Percentiles rank a stretch among this genome's conserved stretches.
Conservation (phyloP, 2,888 invertebrate genomes). For the Galerucella pusilla region DNA sequence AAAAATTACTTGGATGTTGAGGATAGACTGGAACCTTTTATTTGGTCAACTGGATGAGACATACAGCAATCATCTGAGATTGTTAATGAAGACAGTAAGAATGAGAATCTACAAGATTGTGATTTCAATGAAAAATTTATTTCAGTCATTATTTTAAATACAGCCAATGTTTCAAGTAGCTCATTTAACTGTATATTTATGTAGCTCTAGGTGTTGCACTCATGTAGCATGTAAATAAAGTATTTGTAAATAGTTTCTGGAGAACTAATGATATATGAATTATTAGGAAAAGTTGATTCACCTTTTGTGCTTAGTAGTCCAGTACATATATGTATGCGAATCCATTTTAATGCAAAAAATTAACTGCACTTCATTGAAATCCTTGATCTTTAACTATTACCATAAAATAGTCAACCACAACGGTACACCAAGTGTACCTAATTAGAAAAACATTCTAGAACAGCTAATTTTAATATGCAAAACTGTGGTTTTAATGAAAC, state of each 20-base stretch:
- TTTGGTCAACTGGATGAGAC: slow-evolving; percentile 81
- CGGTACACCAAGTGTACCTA: too few relatives aligned
- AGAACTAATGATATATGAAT: slow-evolving; percentile 48
- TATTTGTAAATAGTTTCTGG: too few relatives aligned
- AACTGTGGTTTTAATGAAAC: too few relatives aligned
- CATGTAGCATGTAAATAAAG: background rate
- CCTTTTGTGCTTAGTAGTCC: too few relatives aligned
- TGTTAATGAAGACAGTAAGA: background rate
- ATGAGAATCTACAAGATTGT: background rate
- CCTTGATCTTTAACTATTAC: too few relatives aligned
- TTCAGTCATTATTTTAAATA: slow-evolving; percentile 50
- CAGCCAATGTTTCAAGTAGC: background rate
- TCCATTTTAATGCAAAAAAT: too few relatives aligned
- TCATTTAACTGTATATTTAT: background rate
- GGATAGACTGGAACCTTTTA: slow-evolving; percentile 87
- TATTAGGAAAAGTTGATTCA: too few relatives aligned
- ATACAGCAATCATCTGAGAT: slow-evolving; percentile 8
- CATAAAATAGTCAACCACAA: too few relatives aligned
- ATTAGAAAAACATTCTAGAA: too few relatives aligned
- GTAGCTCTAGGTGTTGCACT: background rate
- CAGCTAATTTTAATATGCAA: too few relatives aligned
- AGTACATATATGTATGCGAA: too few relatives aligned
- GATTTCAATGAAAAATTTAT: background rate
- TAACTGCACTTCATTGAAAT: too few relatives aligned
- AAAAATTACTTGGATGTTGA: slow-evolving; percentile 85